Evolutionary conservation across 2,888 invertebrate genomes (phyloP), one percentile per base, ranked within the genome.

Genomic region (Theretra japonica): DNA sequence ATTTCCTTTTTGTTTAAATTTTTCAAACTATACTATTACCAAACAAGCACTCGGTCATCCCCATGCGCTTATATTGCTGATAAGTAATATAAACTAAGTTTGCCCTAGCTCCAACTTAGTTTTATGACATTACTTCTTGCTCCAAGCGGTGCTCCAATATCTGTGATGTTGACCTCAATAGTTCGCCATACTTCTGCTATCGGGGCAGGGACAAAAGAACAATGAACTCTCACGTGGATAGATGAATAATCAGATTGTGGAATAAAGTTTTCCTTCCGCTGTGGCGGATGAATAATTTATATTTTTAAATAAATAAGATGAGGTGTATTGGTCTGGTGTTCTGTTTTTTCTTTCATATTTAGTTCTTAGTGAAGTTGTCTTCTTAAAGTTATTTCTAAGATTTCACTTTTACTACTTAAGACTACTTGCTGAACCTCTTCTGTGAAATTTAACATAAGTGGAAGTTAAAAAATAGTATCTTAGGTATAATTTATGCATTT

Each of bases 121-220:
- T 65, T 65, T 65, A 65, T 65, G 65, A 65, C 48, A 41, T 65
- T 48, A 65, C 65, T 65, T 48, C 65, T 23, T 65, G 65, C 48
- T 48, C 65, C 48, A 48, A 60, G 65, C 65, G 65, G 65, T 65
- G 65, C 65, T 65, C 23, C 65, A 65, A 65, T 65, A 65, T 65
- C 23, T 65, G 41, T 41, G 48, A 65, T 65, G 48, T 48, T 65
- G 65, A 65, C 65, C 65, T 65, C 65, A 65, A 65, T 65, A 65
- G 65, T 65, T 65, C 23, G 65, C 65, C 48, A 65, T 65, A 48
- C 41, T 62, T 62, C 62, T 41, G 21, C 19, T 62, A 21, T 60
- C 8, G n/a, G 23, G 41, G 17, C 17, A 23, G 23, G 48, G 53
- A 53, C 53, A 53, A 53, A 23, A 17, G 65, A 48, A 65, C 65